These are phyloP conservation scores for Drosophila seguyi DNA, from an alignment of 1,140 invertebrate genomes.

Conservation along the genomic window DNA sequence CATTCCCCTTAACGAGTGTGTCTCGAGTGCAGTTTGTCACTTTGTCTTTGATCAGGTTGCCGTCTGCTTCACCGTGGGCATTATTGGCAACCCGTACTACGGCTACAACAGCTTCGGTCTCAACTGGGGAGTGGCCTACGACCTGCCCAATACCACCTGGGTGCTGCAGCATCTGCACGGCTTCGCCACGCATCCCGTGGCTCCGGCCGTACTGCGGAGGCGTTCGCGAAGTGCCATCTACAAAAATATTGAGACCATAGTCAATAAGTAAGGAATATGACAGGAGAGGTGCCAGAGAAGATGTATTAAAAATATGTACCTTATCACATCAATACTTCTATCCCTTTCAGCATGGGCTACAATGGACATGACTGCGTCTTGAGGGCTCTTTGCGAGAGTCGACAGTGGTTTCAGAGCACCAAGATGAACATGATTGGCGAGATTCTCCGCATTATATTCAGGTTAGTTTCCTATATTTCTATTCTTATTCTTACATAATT, in stretches of 20 bases:
- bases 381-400: constrained; percentile 91
- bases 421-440: constrained; percentile 86
- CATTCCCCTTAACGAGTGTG: not conserved
- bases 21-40: constrained; percentile 23
- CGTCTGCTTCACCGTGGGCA: constrained; percentile 81
- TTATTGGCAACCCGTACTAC: constrained; percentile 80
- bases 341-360: constrained; percentile 80
- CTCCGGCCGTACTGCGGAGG: constrained; percentile 86
- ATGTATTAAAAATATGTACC: not conserved
- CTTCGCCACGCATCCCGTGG: constrained; percentile 81
- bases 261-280: constrained; percentile 86
- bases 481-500: not conserved
- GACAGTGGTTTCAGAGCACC: constrained; percentile 87
- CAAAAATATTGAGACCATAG: constrained; percentile 86
- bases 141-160: constrained; percentile 89
- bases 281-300: not conserved
- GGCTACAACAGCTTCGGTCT: constrained; percentile 78
- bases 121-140: constrained; percentile 92
- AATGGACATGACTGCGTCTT: constrained; percentile 89
- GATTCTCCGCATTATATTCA: constrained; percentile 76
- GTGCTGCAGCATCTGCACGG: constrained; percentile 86
- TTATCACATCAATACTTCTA: not conserved
- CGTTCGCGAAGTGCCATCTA: constrained; percentile 86
- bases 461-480: constrained; percentile 26
- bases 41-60: constrained; percentile 64